phyloP scores from a whole-genome alignment of 2,113 vertebrate genomes.

The Nannospalax galili region DNA sequence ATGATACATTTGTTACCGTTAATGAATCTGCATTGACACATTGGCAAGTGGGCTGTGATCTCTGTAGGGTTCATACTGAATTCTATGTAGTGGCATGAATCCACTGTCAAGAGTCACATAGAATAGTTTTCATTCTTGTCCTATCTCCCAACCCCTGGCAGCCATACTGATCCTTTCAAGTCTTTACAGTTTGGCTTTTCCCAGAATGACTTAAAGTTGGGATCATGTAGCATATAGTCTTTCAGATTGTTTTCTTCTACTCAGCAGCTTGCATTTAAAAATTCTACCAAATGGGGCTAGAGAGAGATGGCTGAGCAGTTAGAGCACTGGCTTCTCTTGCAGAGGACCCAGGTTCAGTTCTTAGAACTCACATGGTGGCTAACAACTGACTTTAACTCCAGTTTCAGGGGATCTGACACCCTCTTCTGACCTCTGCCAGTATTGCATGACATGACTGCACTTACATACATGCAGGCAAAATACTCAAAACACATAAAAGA shows the following conservation, averaged over 20 bases:
- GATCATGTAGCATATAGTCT: neutral
- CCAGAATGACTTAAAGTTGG: neutral
- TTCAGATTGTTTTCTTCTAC: neutral
- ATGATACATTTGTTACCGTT: neutral
- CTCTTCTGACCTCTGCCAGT: no score
- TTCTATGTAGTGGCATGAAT: neutral
- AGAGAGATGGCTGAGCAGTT: no score
- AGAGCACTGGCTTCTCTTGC: no score
- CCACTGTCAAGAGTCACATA: neutral
- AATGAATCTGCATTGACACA: neutral
- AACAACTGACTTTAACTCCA: no score
- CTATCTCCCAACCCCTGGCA: neutral
- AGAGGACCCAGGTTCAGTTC: no score
- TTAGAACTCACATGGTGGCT: no score
- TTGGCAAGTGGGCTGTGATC: neutral
- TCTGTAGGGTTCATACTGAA: neutral
- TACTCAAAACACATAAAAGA: no score
- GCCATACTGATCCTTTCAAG: neutral
- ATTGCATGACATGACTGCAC: no score
- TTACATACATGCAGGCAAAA: no score
- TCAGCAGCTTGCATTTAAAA: neutral
- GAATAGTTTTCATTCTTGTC: neutral
- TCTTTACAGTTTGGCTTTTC: neutral
- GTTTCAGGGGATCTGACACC: no score
- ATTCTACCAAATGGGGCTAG: no score